Base-by-base conservation (phyloP, 2,888 invertebrate genomes). In the Tipula helvola region DNA sequence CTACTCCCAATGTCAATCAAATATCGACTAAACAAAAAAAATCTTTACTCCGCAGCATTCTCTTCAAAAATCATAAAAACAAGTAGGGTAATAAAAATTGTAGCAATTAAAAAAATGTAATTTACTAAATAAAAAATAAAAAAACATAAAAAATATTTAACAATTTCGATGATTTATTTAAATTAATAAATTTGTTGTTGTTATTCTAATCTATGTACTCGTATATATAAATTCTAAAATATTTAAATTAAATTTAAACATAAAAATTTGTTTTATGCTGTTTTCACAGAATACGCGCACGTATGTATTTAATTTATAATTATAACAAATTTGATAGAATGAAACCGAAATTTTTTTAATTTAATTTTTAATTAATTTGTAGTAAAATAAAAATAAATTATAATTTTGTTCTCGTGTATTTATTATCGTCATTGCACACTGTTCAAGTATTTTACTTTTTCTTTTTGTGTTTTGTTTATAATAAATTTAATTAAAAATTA, bases 371-470 rank as follows among this genome's bases (percentile, higher is more conserved):
- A 28, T 28, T 10, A 71, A 10, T 71, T 16, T 52, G 28, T 28
- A 71, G n/a, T n/a, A 71, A 52, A 52, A 52, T 71, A 71, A 71
- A 28, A 28, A 71, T 16, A 71, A 71, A 71, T 71, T 28, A 71
- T 71, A 71, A 52, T 28, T 71, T 28, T 71, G 39, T 84, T 84
- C 28, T 84, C n/a, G 39, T 84, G 13, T 84, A 41, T 84, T 84
- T 84, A 84, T 84, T 84, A 84, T 84, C 84, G 84, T 84, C 84
- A 84, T 84, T 84, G 84, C 84, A 84, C 84, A 84, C 84, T 39
- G 84, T 84, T 39, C 16, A 39, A 84, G n/a, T 52, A 52, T n/a
- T 52, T n/a, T 44, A 28, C n/a, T 52, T 84, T 83, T 83, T 39
- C 0, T 13, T 83, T 83, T 39, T 36, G 36, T 71, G 16, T 36